A percentile compares a stretch with the other conserved stretches of the same genome.
phyloP scores from a whole-genome alignment of 2,797 vertebrate species.

The Chelidonichthys spinosus region DNA sequence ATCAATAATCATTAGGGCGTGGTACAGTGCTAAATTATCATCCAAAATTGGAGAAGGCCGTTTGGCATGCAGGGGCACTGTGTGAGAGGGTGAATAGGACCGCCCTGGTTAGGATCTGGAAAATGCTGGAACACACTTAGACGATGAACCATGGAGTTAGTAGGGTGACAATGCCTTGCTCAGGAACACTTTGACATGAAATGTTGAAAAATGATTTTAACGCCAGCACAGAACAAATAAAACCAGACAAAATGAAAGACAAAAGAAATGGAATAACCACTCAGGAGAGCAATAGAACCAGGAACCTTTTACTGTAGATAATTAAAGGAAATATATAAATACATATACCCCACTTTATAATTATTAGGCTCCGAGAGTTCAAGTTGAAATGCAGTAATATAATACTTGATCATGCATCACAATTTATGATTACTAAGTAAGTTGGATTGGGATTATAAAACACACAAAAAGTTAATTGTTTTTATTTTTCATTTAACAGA shows the following conservation, averaged over 20 bases:
- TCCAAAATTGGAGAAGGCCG: constrained; percentile 40
- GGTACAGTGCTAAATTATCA: constrained; percentile 52
- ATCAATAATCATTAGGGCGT: constrained; percentile 72
- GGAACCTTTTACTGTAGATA: background rate
- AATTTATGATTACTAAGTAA: background rate
- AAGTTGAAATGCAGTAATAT: background rate
- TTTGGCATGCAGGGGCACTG: constrained; percentile 13
- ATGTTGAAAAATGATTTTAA: no score
- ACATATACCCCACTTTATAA: background rate
- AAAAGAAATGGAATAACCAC: background rate
- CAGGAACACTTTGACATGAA: constrained; percentile 10
- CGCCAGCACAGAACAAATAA: background rate
- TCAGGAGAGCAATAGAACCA: background rate
- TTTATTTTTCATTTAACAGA: no score
- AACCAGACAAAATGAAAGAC: background rate
- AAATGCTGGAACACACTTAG: no score
- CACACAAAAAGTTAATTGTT: no score
- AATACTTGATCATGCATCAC: background rate
- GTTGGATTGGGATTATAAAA: no score
- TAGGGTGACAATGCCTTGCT: background rate
- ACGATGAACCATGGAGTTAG: no score
- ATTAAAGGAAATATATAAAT: background rate
- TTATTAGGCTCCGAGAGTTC: background rate
- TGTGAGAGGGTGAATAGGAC: constrained; percentile 6
- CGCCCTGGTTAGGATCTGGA: background rate